A percentile compares a stretch with the other conserved stretches of the same genome.
Conservation (phyloP, 2,888 invertebrate species). For the Drosophila diplacantha region DNA sequence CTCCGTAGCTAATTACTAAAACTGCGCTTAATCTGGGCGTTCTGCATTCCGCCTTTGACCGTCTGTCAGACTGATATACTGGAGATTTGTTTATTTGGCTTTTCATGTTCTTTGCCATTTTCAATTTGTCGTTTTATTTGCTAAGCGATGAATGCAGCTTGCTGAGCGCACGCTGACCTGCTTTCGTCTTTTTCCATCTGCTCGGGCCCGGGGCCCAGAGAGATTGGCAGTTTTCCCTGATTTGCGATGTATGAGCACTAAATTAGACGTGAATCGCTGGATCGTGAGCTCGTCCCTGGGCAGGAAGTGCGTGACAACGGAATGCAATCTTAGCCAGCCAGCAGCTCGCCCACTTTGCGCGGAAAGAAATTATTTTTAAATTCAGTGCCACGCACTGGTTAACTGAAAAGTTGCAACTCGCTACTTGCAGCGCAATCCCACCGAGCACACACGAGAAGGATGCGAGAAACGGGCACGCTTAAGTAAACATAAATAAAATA, state of each 20-base stretch:
- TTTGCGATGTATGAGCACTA: conserved; percentile 36
- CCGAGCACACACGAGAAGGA: conserved; percentile 10
- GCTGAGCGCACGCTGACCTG: conserved; percentile 38
- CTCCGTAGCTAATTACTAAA: conserved; percentile 51
- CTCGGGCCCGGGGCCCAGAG: conserved; percentile 15
- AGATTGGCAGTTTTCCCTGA: conserved; percentile 29
- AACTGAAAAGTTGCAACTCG: conserved; percentile 15
- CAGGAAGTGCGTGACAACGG: conserved; percentile 33
- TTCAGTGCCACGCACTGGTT: conserved; percentile 23
- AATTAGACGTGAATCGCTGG: conserved; percentile 37
- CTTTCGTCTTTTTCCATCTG: conserved; percentile 11
- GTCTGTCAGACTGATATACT: conserved; percentile 4
- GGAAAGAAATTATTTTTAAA: conserved; percentile 30
- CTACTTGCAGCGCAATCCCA: conserved; percentile 15
- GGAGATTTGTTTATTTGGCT: conserved; percentile 20
- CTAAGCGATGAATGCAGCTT: conserved; percentile 34
- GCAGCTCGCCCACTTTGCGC: background rate
- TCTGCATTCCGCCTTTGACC: conserved; percentile 27
- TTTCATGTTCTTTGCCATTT: conserved; percentile 35
- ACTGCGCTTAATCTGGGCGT: conserved; percentile 43
- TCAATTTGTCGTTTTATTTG: conserved; percentile 46
- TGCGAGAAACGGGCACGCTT: conserved; percentile 40
- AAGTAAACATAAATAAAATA: conserved; percentile 49
- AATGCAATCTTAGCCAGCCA: conserved; percentile 21
- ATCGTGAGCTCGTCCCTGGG: conserved; percentile 21